These are phyloP conservation scores for Lithobates sylvaticus DNA, from an alignment of 2,797 vertebrate species.

Conservation along the genomic window DNA sequence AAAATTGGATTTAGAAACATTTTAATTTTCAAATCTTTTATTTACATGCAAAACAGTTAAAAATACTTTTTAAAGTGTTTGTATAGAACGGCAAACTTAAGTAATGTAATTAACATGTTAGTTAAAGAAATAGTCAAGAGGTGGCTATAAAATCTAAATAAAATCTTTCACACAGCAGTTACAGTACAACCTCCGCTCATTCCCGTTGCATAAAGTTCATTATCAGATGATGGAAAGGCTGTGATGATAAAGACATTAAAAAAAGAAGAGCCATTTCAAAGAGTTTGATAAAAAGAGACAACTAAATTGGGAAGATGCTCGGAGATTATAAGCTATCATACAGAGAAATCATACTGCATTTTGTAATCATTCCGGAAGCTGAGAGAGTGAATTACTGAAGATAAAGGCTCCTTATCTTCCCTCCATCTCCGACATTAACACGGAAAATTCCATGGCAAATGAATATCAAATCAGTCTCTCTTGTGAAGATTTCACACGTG, in stretches of 20 bases:
- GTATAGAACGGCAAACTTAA: too few species aligned
- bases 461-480: constrained; percentile 18
- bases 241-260: background rate
- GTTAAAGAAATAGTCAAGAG: background rate
- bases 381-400: constrained; percentile 27
- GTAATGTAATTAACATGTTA: too few species aligned
- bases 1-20: too few species aligned
- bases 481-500: constrained; percentile 5
- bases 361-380: constrained; percentile 5
- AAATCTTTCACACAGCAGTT: too few species aligned
- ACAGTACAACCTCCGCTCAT: background rate
- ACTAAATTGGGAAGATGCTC: constrained; percentile 18
- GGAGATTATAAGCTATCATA: constrained; percentile 25
- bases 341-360: background rate
- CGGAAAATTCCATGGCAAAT: constrained; percentile 7
- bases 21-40: too few species aligned
- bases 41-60: too few species aligned
- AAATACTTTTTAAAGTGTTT: too few species aligned
- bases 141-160: background rate
- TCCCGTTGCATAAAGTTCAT: background rate
- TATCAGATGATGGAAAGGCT: constrained; percentile 10
- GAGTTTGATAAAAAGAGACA: constrained; percentile 22
- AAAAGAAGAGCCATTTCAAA: constrained; percentile 6
- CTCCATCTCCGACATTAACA: constrained; percentile 22
- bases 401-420: constrained; percentile 38